Base-by-base conservation (phyloP, 2,113 vertebrate genomes). In the Galemys pyrenaicus region DNA sequence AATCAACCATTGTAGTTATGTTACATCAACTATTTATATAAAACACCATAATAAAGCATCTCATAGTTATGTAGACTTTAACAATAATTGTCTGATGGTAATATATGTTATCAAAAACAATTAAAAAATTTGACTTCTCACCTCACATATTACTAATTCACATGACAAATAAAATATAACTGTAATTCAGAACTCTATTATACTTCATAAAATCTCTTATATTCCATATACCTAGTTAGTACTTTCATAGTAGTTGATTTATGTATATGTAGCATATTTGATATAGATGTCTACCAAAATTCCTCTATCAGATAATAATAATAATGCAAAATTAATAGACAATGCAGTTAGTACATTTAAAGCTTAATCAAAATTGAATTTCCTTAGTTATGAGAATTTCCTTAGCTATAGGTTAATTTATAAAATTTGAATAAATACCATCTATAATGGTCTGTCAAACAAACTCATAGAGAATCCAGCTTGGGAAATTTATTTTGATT, bases 131-230 rank as follows among this genome's bases (percentile, higher is more conserved):
- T 80, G 4, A 85, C 65, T 95, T 89, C 9, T 11, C 78, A 32
- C 2, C 9, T 87, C 64, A 17, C 2, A n/a, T 37, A 44, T 62
- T 73, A 71, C 44, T 82, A 93, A 46, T 30, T 54, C 17, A 75
- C 41, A 28, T 73, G 64, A n/a, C 28, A 91, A 12, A 1, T 75
- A 89, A 88, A 58, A 62, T 79, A 44, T 88, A 84, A 62, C 6
- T 56, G n/a, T n/a, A 92, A 62, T 84, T 80, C 30, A 88, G 74
- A 68, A 28, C 91, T 91, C 54, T 91, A 91, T 89, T 73, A 62
- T 0, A 35, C 26, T 91, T 90, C 49, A 49, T 88, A 84, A 80
- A 62, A 7, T 26, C 1, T 35, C 13, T 96, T 62, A 67, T 10
- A 5, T 80, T 54, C 49, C 28, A 73, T 35, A 56, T 35, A 71